Evolutionary conservation across 2,113 vertebrate species (phyloP), one percentile per base, ranked within the genome.

Genomic region (Candoia aspera): DNA sequence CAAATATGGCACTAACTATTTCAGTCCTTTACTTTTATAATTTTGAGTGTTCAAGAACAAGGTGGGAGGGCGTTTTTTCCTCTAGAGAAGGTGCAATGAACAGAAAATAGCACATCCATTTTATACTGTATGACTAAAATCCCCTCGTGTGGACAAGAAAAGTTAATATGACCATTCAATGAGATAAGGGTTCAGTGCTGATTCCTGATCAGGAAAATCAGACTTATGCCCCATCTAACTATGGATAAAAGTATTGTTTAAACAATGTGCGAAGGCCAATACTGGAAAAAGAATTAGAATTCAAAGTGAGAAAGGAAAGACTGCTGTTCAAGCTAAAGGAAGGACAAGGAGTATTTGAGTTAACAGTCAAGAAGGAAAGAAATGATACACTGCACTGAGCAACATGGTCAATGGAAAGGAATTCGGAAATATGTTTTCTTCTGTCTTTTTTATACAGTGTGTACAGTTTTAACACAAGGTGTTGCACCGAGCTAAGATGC

Each of bases 1-100:
- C 23, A 0, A 0, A 23, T 54, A 62, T 0, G 57, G 26, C 21
- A 21, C 15, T 21, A 37, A 21, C 15, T 21, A 37, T 42, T 68
- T 49, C 49, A 54, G 10, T 15, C 59, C 12, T 24, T 62, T 68
- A n/a, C 17, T 37, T 1, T 24, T 85, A 10, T 12, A 10, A 26
- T 64, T 68, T 6, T 24, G 29, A 26, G 11, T 49, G 29, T 64
- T 64, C 26, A 49, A 11, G 84, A n/a, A 55, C n/a, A 58, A 42
- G 21, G 5, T 8, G n/a, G n/a, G 24, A 29, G 29, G 58, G 54
- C 0, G 15, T 57, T 57, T 57, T 57, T 57, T 57, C 17, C 0
- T 58, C 15, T 58, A 58, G 57, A 58, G 57, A 58, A 58, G 57
- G 57, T 58, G 17, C 4, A 17, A 58, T 58, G 57, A 58, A 58